Base-by-base conservation (phyloP, 2,797 vertebrate species). In the Carduelis carduelis region DNA sequence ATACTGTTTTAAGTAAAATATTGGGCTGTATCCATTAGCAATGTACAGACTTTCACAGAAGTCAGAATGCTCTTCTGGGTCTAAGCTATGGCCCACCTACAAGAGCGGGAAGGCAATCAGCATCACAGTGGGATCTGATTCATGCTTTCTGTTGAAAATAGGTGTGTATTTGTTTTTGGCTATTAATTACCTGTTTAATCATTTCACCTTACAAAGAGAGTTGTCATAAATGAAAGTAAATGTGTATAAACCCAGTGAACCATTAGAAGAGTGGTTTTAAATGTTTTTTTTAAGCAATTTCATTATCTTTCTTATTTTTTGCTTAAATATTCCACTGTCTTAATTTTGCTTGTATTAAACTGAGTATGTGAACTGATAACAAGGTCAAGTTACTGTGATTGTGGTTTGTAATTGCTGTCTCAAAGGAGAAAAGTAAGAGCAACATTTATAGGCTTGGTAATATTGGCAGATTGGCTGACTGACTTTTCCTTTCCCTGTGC, bases 101-200 rank as follows among this genome's bases (percentile, higher is more conserved):
- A 47, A 71, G 8, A 57, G 21, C 1, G 0, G 10, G 24, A 87
- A 39, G 22, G 8, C 30, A 68, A 5, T 52, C 28, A 7, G 50
- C 28, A 1, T 75, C 22, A 68, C 39, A 30, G 3, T 56, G 35
- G 8, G 9, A 28, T 72, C n/a, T 55, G 8, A 57, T 79, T 80
- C 14, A 63, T 32, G 6, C 27, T 69, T 87, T 82, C 34, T 75
- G 9, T 43, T 92, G 53, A 66, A 86, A 85, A 21, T 52, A 43
- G 35, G 4, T 13, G 1, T 68, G 4, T 64, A 34, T 11, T 35
- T 64, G 3, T 41, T 28, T 53, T 52, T 1, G 0, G 14, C 10
- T 78, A 0, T 12, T 59, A 52, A 60, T 60, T 76, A 75, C 23
- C 24, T 28, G 3, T 76, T 84, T 14, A 41, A 34, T 65, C 3